These are phyloP conservation scores for Cyrtodaria siliqua DNA, from an alignment of 2,888 invertebrate genomes.

Conservation along the genomic window DNA sequence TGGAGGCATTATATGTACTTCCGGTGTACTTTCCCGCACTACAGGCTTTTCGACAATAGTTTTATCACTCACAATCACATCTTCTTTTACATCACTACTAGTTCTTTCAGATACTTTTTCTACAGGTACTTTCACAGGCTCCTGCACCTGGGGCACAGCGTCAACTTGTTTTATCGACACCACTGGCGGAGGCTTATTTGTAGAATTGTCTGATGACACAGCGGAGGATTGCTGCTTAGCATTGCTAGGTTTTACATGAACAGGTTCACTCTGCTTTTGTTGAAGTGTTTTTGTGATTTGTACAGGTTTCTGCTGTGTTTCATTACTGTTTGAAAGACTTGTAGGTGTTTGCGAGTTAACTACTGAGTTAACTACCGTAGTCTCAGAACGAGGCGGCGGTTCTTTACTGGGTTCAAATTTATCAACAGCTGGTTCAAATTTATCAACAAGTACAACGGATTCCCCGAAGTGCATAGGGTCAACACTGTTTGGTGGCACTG, in stretches of 20 bases:
- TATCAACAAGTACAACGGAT: background rate
- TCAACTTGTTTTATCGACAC: background rate
- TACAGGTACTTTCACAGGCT: slow-evolving; percentile 52
- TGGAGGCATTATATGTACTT: slow-evolving; percentile 55
- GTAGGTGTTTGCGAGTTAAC: slow-evolving; percentile 4
- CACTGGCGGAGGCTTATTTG: background rate
- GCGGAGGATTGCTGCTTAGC: background rate
- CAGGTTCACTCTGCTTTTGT: background rate
- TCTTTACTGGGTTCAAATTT: background rate
- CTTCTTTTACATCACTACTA: slow-evolving; percentile 13
- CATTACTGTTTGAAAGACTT: slow-evolving; percentile 51
- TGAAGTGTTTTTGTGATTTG: background rate
- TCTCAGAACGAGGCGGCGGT: background rate
- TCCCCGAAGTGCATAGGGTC: background rate
- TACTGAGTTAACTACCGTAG: background rate
- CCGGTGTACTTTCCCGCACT: slow-evolving; percentile 40
- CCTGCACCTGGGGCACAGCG: background rate
- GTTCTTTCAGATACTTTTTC: slow-evolving; percentile 26
- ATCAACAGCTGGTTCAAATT: no score
- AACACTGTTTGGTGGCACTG: background rate
- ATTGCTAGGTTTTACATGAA: background rate
- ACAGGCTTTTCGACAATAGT: background rate
- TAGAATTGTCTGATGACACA: background rate
- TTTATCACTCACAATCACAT: background rate
- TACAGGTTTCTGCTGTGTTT: background rate